A percentile compares a stretch with the other conserved stretches of the same genome.
Evolutionary conservation across 1,140 invertebrate genomes (phyloP).

Genomic region (Paralvinella palmiformis): DNA sequence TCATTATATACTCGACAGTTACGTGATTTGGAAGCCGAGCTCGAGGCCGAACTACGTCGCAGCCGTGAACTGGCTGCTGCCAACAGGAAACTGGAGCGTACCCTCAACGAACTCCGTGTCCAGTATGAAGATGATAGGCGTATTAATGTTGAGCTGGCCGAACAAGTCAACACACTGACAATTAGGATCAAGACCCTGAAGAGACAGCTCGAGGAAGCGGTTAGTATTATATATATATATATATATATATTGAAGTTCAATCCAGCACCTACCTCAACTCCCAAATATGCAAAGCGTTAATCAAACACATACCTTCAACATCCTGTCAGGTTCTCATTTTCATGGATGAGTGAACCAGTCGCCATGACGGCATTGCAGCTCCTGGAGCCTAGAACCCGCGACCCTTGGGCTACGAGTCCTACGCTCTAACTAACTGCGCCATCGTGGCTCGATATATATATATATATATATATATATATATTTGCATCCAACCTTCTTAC

Average conservation of each 20-base stretch:
- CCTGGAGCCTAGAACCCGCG: too few species aligned
- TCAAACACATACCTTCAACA: neutral
- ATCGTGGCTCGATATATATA: too few species aligned
- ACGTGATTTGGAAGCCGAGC: slow-evolving; percentile 47
- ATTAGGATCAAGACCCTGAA: slow-evolving; percentile 47
- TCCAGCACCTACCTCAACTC: too few species aligned
- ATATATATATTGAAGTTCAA: neutral
- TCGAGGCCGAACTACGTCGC: slow-evolving; percentile 46
- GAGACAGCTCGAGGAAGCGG: slow-evolving; percentile 48
- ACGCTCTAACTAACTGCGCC: too few species aligned
- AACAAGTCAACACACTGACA: slow-evolving; percentile 41
- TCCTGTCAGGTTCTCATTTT: too few species aligned
- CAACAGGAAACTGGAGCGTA: slow-evolving; percentile 42
- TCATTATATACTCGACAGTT: slow-evolving; percentile 26
- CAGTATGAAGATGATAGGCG: slow-evolving; percentile 42
- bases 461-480: too few species aligned
- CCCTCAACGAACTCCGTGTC: slow-evolving; percentile 38
- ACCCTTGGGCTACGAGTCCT: too few species aligned
- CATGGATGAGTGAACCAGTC: too few species aligned
- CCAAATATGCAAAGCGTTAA: neutral
- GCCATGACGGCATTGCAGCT: too few species aligned
- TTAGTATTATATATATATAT: too few species aligned
- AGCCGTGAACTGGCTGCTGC: slow-evolving; percentile 38
- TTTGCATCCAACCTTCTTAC: too few species aligned
- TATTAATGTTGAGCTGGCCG: slow-evolving; percentile 37